A percentile compares a stretch with the other conserved stretches of the same genome.
Evolutionary conservation across 2,888 invertebrate species (phyloP).

Genomic region (Strigamia crassipes): DNA sequence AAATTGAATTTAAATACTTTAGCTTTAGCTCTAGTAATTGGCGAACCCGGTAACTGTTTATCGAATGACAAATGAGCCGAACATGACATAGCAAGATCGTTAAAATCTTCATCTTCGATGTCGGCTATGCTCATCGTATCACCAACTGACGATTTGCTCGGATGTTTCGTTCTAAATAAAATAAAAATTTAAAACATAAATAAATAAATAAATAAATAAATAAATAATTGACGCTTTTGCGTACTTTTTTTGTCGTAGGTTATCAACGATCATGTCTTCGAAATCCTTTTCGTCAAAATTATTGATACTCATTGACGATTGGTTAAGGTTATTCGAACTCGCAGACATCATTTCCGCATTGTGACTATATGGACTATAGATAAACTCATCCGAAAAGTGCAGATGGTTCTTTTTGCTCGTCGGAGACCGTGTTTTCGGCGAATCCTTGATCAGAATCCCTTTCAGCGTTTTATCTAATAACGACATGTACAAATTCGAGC

Average conservation of each 20-base stretch:
- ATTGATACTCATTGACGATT: neutral
- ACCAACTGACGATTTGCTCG: neutral
- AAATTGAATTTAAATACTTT: neutral
- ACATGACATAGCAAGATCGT: neutral
- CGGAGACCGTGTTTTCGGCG: neutral
- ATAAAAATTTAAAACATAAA: neutral
- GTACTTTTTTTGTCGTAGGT: neutral
- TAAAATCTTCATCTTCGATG: neutral
- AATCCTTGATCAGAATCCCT: neutral
- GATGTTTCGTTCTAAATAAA: neutral
- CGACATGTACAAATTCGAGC: slow-evolving; percentile 53
- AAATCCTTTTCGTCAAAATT: neutral
- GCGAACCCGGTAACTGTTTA: neutral
- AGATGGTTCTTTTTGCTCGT: neutral
- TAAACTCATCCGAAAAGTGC: neutral
- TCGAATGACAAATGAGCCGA: neutral
- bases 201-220: neutral
- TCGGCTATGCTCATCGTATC: neutral
- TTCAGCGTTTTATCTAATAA: slow-evolving; percentile 51
- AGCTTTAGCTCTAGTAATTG: neutral
- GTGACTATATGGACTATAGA: neutral
- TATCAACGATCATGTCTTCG: neutral
- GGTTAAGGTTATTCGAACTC: neutral
- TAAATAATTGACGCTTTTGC: neutral
- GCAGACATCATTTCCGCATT: neutral